Percentiles rank a stretch among this genome's conserved stretches.
Conservation (phyloP, 2,888 invertebrate species). For the Zhengitettix transpicula region DNA sequence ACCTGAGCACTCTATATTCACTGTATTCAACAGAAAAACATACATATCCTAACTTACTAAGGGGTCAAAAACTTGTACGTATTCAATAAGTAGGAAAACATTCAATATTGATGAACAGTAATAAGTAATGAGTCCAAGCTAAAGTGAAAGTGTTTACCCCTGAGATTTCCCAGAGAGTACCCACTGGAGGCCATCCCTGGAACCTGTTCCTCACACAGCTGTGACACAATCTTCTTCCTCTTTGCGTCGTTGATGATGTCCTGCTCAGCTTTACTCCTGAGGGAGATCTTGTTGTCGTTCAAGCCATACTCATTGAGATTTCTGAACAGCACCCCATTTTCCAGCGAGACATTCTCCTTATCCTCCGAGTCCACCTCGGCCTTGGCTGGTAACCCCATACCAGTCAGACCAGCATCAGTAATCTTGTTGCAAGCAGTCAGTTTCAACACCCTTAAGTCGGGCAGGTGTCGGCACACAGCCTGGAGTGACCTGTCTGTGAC, state of each 20-base stretch:
- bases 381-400: conserved; percentile 33
- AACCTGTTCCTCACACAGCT: conserved; percentile 37
- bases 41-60: too few relatives aligned
- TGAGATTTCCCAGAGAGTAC: conserved; percentile 35
- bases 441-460: conserved; percentile 38
- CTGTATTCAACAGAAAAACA: too few relatives aligned
- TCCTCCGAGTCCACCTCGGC: background rate
- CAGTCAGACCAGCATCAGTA: conserved; percentile 54
- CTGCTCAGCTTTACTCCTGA: conserved; percentile 49
- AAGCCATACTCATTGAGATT: background rate
- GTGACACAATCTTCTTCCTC: conserved; percentile 42
- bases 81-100: too few relatives aligned
- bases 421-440: conserved; percentile 49
- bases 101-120: too few relatives aligned
- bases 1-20: too few relatives aligned
- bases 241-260: conserved; percentile 49
- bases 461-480: conserved; percentile 45
- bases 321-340: background rate
- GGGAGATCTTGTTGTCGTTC: conserved; percentile 27
- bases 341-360: background rate
- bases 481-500: conserved; percentile 43
- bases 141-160: conserved; percentile 6
- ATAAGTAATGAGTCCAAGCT: too few relatives aligned
- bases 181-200: conserved; percentile 28
- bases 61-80: too few relatives aligned